Percentiles rank a stretch among this genome's conserved stretches.
Evolutionary conservation across 2,113 vertebrate genomes (phyloP).

Genomic region (Cololabis saira): DNA sequence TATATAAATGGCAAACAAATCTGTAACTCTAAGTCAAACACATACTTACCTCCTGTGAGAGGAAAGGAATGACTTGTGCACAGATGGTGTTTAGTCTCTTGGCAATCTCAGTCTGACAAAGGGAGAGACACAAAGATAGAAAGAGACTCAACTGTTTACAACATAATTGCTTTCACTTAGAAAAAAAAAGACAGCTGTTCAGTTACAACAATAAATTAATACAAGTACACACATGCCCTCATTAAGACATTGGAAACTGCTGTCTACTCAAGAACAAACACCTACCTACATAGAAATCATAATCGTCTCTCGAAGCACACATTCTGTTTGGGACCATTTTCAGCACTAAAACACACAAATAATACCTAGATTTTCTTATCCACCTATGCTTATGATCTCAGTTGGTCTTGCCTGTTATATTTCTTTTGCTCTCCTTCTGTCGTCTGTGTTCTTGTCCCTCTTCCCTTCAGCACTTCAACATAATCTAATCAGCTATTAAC

Average conservation of each 20-base stretch:
- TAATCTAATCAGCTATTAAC: slow-evolving; percentile 79
- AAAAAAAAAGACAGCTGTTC: slow-evolving; percentile 70
- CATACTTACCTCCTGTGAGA: slow-evolving; percentile 95
- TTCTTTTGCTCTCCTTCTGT: slow-evolving; percentile 38
- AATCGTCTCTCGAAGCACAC: slow-evolving; percentile 24
- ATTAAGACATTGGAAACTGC: slow-evolving; percentile 6
- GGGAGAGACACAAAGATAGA: slow-evolving; percentile 62
- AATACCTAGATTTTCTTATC: slow-evolving; percentile 28
- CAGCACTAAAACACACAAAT: slow-evolving; percentile 20
- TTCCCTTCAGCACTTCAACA: slow-evolving; percentile 79
- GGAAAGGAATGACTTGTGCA: slow-evolving; percentile 99
- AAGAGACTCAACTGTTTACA: slow-evolving; percentile 63
- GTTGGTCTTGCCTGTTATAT: slow-evolving; percentile 38
- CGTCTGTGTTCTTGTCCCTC: slow-evolving; percentile 55
- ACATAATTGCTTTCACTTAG: slow-evolving; percentile 70
- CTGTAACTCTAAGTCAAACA: slow-evolving; percentile 58
- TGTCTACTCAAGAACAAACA: slow-evolving; percentile 1
- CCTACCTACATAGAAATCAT: not conserved
- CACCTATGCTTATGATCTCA: slow-evolving; percentile 46
- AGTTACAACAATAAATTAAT: slow-evolving; percentile 56
- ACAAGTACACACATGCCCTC: slow-evolving; percentile 17
- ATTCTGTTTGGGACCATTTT: slow-evolving; percentile 20
- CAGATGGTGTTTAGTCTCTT: slow-evolving; percentile 99
- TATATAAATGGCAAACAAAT: slow-evolving; percentile 22
- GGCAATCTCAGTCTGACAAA: slow-evolving; percentile 93